Evolutionary conservation across 1,140 invertebrate species (phyloP).

Genomic region (Drosophila littoralis): DNA sequence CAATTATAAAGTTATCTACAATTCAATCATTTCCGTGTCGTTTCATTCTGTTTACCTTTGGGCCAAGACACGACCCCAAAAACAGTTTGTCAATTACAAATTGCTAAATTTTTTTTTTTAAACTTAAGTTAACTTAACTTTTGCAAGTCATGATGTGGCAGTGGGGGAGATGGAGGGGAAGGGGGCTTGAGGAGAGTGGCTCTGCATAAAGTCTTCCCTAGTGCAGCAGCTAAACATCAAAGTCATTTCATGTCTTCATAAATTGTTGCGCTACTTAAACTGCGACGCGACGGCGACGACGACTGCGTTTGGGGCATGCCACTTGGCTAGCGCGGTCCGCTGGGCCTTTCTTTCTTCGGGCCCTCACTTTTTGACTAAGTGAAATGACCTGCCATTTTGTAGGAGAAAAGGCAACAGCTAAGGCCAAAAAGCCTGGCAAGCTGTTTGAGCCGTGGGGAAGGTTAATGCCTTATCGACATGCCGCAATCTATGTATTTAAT

Average conservation of each 20-base stretch:
- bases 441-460: constrained; percentile 55
- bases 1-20: constrained; percentile 50
- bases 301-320: constrained; percentile 33
- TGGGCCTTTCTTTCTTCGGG: constrained; percentile 45
- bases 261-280: constrained; percentile 66
- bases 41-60: constrained; percentile 39
- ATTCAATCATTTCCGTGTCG: constrained; percentile 42
- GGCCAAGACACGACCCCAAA: constrained; percentile 10
- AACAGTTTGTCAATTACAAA: constrained; percentile 74
- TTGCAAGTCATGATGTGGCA: constrained; percentile 63
- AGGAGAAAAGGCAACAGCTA: constrained; percentile 10
- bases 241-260: constrained; percentile 81
- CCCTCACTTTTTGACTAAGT: constrained; percentile 67
- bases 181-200: not conserved
- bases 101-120: constrained; percentile 51
- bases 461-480: constrained; percentile 82
- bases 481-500: constrained; percentile 83
- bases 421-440: constrained; percentile 38
- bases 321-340: not conserved
- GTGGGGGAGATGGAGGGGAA: not conserved
- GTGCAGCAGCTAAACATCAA: constrained; percentile 74
- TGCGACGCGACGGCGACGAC: constrained; percentile 18
- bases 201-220: constrained; percentile 29
- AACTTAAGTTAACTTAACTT: constrained; percentile 32
- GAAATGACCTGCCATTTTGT: constrained; percentile 81